Evolutionary conservation across 2,888 invertebrate species (phyloP).

Genomic region (Parapristionchus giblindavisi): DNA sequence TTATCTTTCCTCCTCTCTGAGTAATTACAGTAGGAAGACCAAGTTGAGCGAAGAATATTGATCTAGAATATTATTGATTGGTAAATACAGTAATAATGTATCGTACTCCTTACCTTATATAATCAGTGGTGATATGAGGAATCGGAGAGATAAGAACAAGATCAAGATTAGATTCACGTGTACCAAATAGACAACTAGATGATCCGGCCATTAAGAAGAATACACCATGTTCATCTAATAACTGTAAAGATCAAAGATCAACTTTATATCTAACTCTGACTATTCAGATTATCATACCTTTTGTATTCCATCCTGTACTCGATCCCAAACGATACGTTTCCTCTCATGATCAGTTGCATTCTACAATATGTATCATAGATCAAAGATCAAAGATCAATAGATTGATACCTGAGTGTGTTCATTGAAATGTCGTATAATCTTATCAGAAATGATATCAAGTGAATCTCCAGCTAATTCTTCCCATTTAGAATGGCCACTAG

Average conservation of each 20-base stretch:
- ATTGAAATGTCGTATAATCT: conserved; percentile 8
- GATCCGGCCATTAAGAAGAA: conserved; percentile 25
- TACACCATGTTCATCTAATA: neutral
- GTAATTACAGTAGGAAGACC: conserved; percentile 3
- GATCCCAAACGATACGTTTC: conserved; percentile 1
- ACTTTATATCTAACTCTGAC: neutral
- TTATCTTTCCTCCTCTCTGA: conserved; percentile 22
- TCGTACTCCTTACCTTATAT: neutral
- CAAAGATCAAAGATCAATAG: neutral
- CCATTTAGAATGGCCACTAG: conserved; percentile 15
- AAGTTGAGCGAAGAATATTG: too few relatives aligned
- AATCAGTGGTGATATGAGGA: neutral
- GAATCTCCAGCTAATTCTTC: conserved; percentile 3
- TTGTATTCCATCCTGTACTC: conserved; percentile 30
- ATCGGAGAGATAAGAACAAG: conserved; percentile 30
- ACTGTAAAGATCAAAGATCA: neutral
- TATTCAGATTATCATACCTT: neutral
- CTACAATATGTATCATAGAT: neutral
- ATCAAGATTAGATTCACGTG: conserved; percentile 8
- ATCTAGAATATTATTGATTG: too few relatives aligned
- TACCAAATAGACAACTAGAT: conserved; percentile 1
- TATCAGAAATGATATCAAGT: neutral
- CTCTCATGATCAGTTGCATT: neutral
- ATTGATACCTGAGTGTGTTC: conserved; percentile 19
- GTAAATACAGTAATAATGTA: too few relatives aligned